Evolutionary conservation across 1,140 invertebrate genomes (phyloP).

Genomic region (Drosophila parabipectinata): DNA sequence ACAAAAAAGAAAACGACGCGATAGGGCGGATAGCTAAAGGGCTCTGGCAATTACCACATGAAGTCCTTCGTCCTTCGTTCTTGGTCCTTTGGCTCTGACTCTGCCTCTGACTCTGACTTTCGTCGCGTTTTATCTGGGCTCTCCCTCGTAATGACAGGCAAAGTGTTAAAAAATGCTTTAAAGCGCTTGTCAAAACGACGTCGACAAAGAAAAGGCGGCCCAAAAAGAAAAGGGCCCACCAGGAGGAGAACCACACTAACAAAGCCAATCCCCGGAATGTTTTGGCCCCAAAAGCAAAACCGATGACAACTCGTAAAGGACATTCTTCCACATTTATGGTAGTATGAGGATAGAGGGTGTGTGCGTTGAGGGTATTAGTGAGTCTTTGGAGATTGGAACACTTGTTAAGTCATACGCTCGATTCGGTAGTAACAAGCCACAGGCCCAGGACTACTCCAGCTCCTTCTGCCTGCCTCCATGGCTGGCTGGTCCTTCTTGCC

Average conservation of each 20-base stretch:
- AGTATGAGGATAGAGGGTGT: not conserved
- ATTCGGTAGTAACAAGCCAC: conserved; percentile 54
- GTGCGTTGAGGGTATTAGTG: conserved; percentile 14
- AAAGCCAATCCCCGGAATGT: conserved; percentile 52
- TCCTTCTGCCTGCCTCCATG: not conserved
- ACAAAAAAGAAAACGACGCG: conserved; percentile 20
- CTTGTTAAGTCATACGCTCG: conserved; percentile 60
- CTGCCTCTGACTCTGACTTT: not conserved
- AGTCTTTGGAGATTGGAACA: conserved; percentile 38
- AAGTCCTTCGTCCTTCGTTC: conserved; percentile 5
- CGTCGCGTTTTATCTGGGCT: not conserved
- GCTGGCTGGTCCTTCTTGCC: conserved; percentile 11
- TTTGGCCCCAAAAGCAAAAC: conserved; percentile 27
- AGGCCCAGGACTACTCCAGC: conserved; percentile 1
- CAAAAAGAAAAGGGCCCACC: not conserved
- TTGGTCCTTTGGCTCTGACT: not conserved
- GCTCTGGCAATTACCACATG: conserved; percentile 48
- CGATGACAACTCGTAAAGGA: conserved; percentile 48
- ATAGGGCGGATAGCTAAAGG: conserved; percentile 16
- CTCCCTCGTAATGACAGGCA: conserved; percentile 19
- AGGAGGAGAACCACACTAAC: conserved; percentile 26
- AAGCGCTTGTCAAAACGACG: conserved; percentile 11
- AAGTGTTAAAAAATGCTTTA: conserved; percentile 58
- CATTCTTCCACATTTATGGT: conserved; percentile 19
- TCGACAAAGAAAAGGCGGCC: not conserved